These are phyloP conservation scores for Cynopterus sphinx DNA, from an alignment of 2,797 vertebrate species.

Conservation along the genomic window DNA sequence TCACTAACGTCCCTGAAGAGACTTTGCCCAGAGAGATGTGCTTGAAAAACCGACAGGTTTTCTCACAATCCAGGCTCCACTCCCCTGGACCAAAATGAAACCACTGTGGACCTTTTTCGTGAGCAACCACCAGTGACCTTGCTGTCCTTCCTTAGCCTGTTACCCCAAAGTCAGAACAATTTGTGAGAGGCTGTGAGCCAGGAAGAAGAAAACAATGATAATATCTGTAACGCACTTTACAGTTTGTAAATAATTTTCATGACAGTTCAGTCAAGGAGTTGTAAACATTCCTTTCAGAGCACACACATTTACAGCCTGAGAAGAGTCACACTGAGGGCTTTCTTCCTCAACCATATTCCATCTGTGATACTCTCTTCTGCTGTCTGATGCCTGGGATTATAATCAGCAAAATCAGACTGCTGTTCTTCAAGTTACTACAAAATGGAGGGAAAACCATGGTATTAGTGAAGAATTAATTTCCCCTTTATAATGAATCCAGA, in stretches of 20 bases:
- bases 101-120: accelerated
- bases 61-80: not conserved
- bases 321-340: not conserved
- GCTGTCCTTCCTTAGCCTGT: not conserved
- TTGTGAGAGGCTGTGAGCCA: not conserved
- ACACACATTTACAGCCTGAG: not conserved
- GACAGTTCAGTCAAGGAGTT: not conserved
- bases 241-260: no score
- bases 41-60: not conserved
- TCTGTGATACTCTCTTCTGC: not conserved
- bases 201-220: not conserved
- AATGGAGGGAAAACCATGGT: not conserved
- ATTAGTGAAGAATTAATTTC: not conserved
- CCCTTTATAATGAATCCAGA: not conserved
- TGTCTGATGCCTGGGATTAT: not conserved
- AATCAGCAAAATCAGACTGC: not conserved
- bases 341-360: not conserved
- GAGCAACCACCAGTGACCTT: not conserved
- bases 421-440: not conserved
- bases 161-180: not conserved
- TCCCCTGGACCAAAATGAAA: not conserved
- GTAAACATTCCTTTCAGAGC: not conserved
- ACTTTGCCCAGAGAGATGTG: not conserved
- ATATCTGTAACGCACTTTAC: not conserved
- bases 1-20: not conserved